Conservation (phyloP, 2,797 vertebrate species). For the Thalassophryne amazonica region DNA sequence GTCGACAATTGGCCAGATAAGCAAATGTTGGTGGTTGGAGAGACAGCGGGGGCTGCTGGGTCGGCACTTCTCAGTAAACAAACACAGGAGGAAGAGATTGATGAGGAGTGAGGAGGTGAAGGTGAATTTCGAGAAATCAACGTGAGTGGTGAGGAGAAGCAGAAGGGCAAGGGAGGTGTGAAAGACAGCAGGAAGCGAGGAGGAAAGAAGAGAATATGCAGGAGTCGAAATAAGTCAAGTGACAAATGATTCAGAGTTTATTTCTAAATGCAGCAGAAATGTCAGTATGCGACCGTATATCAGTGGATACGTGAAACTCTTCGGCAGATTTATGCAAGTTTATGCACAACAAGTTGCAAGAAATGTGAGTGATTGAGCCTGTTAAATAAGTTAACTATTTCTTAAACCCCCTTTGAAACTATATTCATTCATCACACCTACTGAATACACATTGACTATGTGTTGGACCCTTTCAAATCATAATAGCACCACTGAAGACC, state of each 20-base stretch:
- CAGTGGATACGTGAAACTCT: too few species aligned
- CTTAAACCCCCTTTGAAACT: too few species aligned
- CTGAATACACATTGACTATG: too few species aligned
- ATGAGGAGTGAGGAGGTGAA: conserved; percentile 9
- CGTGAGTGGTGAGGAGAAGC: conserved; percentile 5
- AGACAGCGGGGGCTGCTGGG: conserved; percentile 41
- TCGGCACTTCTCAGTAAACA: conserved; percentile 46
- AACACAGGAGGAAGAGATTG: conserved; percentile 19
- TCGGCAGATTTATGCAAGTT: too few species aligned
- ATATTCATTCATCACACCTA: too few species aligned
- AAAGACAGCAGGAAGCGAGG: background rate
- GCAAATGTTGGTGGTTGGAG: conserved; percentile 29
- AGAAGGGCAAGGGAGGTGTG: conserved; percentile 10
- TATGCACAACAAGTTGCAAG: too few species aligned
- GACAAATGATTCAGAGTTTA: conserved; percentile 25
- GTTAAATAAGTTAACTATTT: too few species aligned
- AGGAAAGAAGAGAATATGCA: conserved; percentile 3
- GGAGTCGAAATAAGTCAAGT: conserved; percentile 12
- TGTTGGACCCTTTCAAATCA: too few species aligned
- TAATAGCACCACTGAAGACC: too few species aligned
- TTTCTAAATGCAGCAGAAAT: conserved; percentile 1
- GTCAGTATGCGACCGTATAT: background rate
- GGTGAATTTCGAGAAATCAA: conserved; percentile 18
- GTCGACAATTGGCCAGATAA: conserved; percentile 35
- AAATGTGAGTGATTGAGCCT: too few species aligned